phyloP scores from a whole-genome alignment of 2,797 vertebrate genomes.

The Mus minutoides region DNA sequence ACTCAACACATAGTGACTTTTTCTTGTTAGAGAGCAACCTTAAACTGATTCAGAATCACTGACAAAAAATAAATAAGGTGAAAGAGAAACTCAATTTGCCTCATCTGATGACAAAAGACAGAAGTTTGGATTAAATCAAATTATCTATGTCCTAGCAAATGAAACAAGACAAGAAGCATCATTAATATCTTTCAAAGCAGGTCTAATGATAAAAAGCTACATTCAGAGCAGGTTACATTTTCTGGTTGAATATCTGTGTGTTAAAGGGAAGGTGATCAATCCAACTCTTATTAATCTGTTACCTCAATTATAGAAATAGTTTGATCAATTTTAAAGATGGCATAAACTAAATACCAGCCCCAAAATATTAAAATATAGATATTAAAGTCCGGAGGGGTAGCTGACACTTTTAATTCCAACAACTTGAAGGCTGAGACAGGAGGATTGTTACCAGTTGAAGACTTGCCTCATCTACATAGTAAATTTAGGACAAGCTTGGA shows the following conservation, averaged over 20 bases:
- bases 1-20: conserved; percentile 74
- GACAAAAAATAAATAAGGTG: conserved; percentile 71
- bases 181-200: conserved; percentile 54
- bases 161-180: conserved; percentile 33
- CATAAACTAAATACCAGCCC: not conserved
- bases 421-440: not conserved
- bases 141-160: conserved; percentile 55
- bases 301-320: conserved; percentile 50
- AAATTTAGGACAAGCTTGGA: not conserved
- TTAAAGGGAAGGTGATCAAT: conserved; percentile 31
- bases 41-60: conserved; percentile 64
- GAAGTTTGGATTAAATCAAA: conserved; percentile 66
- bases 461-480: not conserved
- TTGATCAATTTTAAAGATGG: conserved; percentile 28
- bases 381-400: not conserved
- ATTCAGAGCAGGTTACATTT: not conserved
- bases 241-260: conserved; percentile 34
- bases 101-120: conserved; percentile 70
- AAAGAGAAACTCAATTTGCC: conserved; percentile 76
- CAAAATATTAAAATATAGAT: conserved; percentile 49
- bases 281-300: not conserved
- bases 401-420: not conserved
- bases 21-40: conserved; percentile 67
- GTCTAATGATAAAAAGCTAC: conserved; percentile 36
- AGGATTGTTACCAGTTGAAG: not conserved